These are phyloP conservation scores for Halcyon smyrnensis DNA, from an alignment of 2,797 vertebrate genomes.

Conservation along the genomic window DNA sequence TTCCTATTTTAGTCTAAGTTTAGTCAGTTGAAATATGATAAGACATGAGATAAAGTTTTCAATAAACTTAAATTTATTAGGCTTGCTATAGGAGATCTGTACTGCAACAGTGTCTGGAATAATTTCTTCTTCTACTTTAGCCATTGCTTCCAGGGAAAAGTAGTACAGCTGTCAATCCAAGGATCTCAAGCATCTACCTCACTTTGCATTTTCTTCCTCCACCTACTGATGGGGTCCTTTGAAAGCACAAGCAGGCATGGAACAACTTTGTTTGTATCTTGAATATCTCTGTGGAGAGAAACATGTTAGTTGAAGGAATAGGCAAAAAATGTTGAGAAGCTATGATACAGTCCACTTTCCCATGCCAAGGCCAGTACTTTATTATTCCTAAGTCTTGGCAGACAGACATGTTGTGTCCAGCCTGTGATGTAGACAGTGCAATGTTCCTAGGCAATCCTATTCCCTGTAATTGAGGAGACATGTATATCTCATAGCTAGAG, in stretches of 20 bases:
- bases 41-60: not conserved
- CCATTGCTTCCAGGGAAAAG: not conserved
- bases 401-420: fast-evolving
- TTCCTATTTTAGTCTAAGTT: not conserved
- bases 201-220: not conserved
- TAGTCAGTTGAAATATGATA: not conserved
- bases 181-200: not conserved
- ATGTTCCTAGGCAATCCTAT: not conserved
- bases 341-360: not conserved
- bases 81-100: not conserved
- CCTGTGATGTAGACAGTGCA: not conserved
- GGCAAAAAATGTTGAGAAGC: not conserved
- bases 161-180: not conserved
- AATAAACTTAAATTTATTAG: not conserved
- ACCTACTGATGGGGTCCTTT: not conserved
- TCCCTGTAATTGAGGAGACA: not conserved
- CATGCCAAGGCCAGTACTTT: not conserved
- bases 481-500: not conserved
- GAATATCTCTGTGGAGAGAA: not conserved
- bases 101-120: not conserved
- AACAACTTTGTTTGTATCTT: not conserved
- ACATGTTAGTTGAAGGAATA: not conserved
- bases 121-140: not conserved
- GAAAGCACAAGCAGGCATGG: not conserved
- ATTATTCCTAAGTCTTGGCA: not conserved